These are phyloP conservation scores for Chrysaora quinquecirrha DNA, from an alignment of 30 jellyfish, hydroid and myxozoan genomes.

Conservation along the genomic window DNA sequence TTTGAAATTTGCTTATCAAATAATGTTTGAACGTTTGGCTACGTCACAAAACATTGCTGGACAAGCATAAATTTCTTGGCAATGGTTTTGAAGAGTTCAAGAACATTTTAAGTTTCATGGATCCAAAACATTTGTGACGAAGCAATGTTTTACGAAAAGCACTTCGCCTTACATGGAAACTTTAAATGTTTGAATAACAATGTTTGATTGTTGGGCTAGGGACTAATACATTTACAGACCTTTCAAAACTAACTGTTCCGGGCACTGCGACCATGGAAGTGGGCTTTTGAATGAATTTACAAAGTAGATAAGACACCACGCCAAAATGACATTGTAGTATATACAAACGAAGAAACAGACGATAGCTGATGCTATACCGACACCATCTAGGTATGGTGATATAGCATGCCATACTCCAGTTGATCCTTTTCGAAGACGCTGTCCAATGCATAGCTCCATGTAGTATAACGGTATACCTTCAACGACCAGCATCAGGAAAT, in stretches of 20 bases:
- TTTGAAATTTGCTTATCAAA: too few species aligned
- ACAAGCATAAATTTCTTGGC: too few species aligned
- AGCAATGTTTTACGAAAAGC: too few species aligned
- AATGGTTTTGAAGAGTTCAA: too few species aligned
- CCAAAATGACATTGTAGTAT: slow-evolving; percentile 93
- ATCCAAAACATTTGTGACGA: too few species aligned
- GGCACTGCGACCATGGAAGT: slow-evolving; percentile 98
- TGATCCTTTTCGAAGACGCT: slow-evolving; percentile 96
- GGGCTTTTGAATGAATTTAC: slow-evolving; percentile 89
- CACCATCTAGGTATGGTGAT: slow-evolving; percentile 96
- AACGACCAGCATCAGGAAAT: slow-evolving; percentile 87
- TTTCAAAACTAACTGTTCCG: slow-evolving; percentile 51
- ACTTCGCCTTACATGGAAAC: too few species aligned
- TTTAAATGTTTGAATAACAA: too few species aligned
- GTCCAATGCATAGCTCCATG: slow-evolving; percentile 98
- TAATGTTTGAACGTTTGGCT: too few species aligned
- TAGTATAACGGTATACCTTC: slow-evolving; percentile 97
- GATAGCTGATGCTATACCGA: slow-evolving; percentile 91
- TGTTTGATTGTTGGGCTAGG: too few species aligned
- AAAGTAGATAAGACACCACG: slow-evolving; percentile 98
- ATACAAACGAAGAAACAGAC: slow-evolving; percentile 94
- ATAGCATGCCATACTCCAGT: slow-evolving; percentile 96
- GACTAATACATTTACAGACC: slow-evolving; percentile 76
- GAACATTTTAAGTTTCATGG: too few species aligned
- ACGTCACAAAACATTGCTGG: too few species aligned